Base-by-base conservation (phyloP, 2,888 invertebrate genomes). In the Athalia cordata region DNA sequence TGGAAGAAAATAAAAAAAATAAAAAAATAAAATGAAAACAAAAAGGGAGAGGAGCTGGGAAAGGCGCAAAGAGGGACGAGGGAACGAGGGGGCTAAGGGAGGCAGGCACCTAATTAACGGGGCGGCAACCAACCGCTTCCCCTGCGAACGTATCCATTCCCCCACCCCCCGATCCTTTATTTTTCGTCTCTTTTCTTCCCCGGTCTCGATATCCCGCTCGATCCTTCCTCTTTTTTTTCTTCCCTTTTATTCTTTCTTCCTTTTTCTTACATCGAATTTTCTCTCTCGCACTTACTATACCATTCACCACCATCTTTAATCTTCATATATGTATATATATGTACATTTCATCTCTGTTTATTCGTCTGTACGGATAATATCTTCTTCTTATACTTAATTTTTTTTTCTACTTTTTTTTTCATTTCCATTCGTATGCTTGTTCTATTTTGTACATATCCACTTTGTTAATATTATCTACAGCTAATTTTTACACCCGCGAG, bases 71-170 rank as follows among this genome's bases (percentile, higher is more conserved):
- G 65, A 67, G 62, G 62, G 64, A 78, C 59, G 52, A 75, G 67
- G 55, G 47, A 9, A 45, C 67, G 70, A 61, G 67, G 65, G 77
- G 70, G 80, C 61, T 49, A 72, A 65, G 65, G 79, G 76, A 79
- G 79, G 78, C 78, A 82, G 83, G 87, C 87, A 87, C 87, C 87
- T 87, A 86, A 85, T 87, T 88, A 87, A 87, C 87, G 86, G 87
- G 86, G 81, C 78, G 82, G 81, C 82, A 52, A 75, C 75, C 62
- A 75, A 75, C 75, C 75, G 75, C 75, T 75, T 75, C 84, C 83
- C 81, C 84, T 79, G 70, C 78, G 67, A 75, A 75, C 75, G 75
- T 62, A 62, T 72, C 74, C 67, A 59, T 82, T 80, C 79, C 85
- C 65, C 75, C 75, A 79, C 79, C 65, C 80, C 78, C 79, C 75